These are phyloP conservation scores for Labroides dimidiatus DNA, from an alignment of 2,797 vertebrate species.

Conservation along the genomic window DNA sequence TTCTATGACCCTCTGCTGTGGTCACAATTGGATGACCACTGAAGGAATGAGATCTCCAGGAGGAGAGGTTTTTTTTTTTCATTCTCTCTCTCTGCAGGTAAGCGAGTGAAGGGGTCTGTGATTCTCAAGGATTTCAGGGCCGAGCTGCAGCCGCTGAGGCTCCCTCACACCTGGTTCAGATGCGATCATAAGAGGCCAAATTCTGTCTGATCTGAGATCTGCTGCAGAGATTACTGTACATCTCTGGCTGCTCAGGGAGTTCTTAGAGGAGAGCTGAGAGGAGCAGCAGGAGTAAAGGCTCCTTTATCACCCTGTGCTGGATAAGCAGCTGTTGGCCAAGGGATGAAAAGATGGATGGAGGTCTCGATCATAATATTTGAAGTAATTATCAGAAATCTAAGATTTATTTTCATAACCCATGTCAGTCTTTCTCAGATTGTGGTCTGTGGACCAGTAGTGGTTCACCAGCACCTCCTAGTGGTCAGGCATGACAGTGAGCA, in stretches of 20 bases:
- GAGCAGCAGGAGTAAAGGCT: not conserved
- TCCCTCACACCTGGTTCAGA: slow-evolving; percentile 4
- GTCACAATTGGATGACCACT: slow-evolving; percentile 1
- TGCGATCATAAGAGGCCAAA: not conserved
- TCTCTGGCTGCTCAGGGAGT: not conserved
- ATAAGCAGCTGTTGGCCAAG: slow-evolving; percentile 10
- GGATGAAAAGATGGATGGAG: slow-evolving; percentile 15
- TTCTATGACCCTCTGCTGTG: slow-evolving; percentile 21
- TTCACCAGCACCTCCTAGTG: no score
- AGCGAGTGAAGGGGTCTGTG: slow-evolving; percentile 25
- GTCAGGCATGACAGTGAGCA: no score
- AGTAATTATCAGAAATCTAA: not conserved
- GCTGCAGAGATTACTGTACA: slow-evolving; percentile 6
- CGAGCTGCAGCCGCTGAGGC: slow-evolving; percentile 13
- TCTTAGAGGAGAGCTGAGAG: not conserved
- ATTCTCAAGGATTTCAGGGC: slow-evolving; percentile 23
- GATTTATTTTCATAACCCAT: no score
- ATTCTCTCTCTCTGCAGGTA: slow-evolving; percentile 21
- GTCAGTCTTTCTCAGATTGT: no score
- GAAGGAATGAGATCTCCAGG: slow-evolving; percentile 18
- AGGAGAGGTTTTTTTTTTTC: slow-evolving; percentile 27
- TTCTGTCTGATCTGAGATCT: not conserved
- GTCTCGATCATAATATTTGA: not conserved
- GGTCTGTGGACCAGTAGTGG: no score
- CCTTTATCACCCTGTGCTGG: not conserved